Evolutionary conservation across 2,888 invertebrate species (phyloP).

Genomic region (Teinopalpus imperialis): DNA sequence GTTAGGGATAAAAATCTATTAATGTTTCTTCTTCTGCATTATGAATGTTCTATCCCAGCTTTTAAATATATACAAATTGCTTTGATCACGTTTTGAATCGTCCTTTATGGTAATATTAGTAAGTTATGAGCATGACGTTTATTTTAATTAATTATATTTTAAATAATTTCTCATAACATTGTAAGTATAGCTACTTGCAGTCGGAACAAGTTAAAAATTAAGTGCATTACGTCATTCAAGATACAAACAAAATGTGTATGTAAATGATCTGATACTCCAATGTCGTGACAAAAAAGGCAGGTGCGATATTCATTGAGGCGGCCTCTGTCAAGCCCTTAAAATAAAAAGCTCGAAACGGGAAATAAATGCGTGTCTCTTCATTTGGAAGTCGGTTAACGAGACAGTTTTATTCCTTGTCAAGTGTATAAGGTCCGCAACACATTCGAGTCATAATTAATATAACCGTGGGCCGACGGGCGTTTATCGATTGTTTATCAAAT

Average conservation of each 20-base stretch:
- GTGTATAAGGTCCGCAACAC: slow-evolving; percentile 24
- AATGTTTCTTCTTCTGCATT: no score
- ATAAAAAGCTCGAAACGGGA: slow-evolving; percentile 4
- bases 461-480: slow-evolving; percentile 50
- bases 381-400: slow-evolving; percentile 26
- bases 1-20: no score
- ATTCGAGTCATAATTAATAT: slow-evolving; percentile 47
- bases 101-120: no score
- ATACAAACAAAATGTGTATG: neutral
- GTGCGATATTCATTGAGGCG: slow-evolving; percentile 5
- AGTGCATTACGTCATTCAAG: no score
- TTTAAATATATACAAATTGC: no score
- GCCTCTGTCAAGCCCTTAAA: slow-evolving; percentile 12
- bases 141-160: no score
- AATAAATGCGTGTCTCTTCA: slow-evolving; percentile 8
- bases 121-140: no score
- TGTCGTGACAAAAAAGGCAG: slow-evolving; percentile 7
- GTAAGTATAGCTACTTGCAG: no score
- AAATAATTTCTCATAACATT: no score
- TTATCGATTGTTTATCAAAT: slow-evolving; percentile 69
- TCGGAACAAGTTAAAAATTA: no score
- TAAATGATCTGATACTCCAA: neutral
- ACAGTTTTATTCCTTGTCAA: slow-evolving; percentile 27
- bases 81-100: no score
- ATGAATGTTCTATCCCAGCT: no score